Conservation (phyloP, 2,797 vertebrate species). For the Holocentrus rufus region DNA sequence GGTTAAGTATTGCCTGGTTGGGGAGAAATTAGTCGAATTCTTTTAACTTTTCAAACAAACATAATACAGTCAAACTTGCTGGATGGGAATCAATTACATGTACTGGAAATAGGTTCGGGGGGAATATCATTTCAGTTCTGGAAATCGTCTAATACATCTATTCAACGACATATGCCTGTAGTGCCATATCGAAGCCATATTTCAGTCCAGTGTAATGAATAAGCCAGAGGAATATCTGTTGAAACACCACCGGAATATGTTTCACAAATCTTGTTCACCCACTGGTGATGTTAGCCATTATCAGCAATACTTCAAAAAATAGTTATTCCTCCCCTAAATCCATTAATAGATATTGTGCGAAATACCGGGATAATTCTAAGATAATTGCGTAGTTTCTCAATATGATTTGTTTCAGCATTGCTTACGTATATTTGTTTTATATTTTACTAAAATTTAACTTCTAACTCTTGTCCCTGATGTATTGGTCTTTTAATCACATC, state of each 20-base stretch:
- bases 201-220: constrained; percentile 69
- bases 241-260: constrained; percentile 56
- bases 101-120: constrained; percentile 73
- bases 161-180: constrained; percentile 70
- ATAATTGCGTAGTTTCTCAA: constrained; percentile 45
- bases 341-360: constrained; percentile 39
- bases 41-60: constrained; percentile 85
- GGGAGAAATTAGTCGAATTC: constrained; percentile 80
- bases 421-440: neutral
- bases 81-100: constrained; percentile 79
- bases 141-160: constrained; percentile 69
- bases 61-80: constrained; percentile 80
- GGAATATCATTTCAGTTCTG: constrained; percentile 64
- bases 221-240: constrained; percentile 60
- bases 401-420: constrained; percentile 26
- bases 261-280: constrained; percentile 61
- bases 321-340: constrained; percentile 53
- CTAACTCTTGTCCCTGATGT: constrained; percentile 31
- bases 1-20: constrained; percentile 81
- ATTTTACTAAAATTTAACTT: neutral
- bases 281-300: constrained; percentile 47
- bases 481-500: constrained; percentile 28
- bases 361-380: constrained; percentile 54
- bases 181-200: constrained; percentile 67
- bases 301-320: constrained; percentile 58